phyloP scores from a whole-genome alignment of 2,888 invertebrate genomes.

The Xanthia togata region DNA sequence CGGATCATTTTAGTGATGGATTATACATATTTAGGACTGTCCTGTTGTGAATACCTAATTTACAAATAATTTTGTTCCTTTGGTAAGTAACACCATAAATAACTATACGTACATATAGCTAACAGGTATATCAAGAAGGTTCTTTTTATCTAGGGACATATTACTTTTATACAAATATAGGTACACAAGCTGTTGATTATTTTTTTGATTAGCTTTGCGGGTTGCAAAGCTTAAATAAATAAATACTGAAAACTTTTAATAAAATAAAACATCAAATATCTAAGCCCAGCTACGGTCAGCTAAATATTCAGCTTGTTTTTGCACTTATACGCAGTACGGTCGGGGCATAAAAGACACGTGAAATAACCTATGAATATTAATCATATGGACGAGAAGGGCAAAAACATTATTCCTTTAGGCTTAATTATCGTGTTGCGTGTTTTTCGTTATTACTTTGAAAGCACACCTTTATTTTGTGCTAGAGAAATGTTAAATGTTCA shows the following conservation, averaged over 20 bases:
- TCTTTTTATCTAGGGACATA: neutral
- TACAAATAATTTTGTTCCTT: neutral
- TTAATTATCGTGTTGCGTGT: slow-evolving; percentile 66
- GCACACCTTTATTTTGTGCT: slow-evolving; percentile 42
- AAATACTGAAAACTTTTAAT: slow-evolving; percentile 11
- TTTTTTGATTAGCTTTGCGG: no score
- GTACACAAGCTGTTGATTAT: neutral
- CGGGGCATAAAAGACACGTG: slow-evolving; percentile 54
- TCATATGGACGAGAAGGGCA: slow-evolving; percentile 56
- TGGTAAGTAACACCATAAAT: neutral
- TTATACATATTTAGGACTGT: neutral
- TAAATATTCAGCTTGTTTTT: slow-evolving; percentile 54
- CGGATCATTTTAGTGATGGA: neutral
- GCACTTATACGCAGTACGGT: slow-evolving; percentile 44
- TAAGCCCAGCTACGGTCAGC: slow-evolving; percentile 28
- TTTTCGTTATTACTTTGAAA: slow-evolving; percentile 45
- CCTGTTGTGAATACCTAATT: neutral
- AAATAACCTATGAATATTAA: slow-evolving; percentile 66
- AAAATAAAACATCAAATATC: slow-evolving; percentile 20
- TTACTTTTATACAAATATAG: neutral
- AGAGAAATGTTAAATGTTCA: slow-evolving; percentile 30
- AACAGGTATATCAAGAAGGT: neutral
- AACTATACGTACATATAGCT: neutral
- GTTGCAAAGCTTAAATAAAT: no score
- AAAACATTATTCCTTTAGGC: slow-evolving; percentile 55